Base-by-base conservation (phyloP, 1,140 invertebrate genomes). In the Capitella teleta region DNA sequence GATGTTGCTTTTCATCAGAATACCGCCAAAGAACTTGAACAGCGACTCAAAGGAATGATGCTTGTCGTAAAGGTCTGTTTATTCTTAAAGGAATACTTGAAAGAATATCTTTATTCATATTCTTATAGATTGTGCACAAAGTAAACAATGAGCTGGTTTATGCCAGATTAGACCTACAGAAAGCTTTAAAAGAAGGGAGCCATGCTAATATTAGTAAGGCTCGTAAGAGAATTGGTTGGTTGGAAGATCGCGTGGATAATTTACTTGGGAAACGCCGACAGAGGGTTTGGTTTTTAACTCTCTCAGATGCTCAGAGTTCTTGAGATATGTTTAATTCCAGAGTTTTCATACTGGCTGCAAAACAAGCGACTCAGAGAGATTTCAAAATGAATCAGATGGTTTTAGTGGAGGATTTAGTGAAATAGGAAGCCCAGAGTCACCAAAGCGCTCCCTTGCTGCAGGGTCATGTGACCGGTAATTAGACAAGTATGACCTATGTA, bases 181-280 rank as follows among this genome's bases (percentile, higher is more conserved):
- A 58, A 19, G 61, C 62, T 10, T 40, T 67, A 6, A 53, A 63
- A 23, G 53, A 55, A 41, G 55, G 59, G n/a, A n/a, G n/a, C n/a
- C n/a, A n/a, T 14, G 45, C 48, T 18, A 62, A 64, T 5, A 62
- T 69, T 21, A 62, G 59, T 47, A 55, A 49, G 18, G 58, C 60
- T 19, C 47, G 67, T 16, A 68, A 67, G 49, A 47, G 67, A 30
- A 64, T 70, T 5, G 61, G 59, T 47, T 70, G 66, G 67, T 43
- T 70, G 16, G 67, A 70, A 46, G 62, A 64, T 43, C 58, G 61
- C 23, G 66, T 70, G 60, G 66, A 62, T 16, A 47, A 57, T 40
- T 51, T 70, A 6, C 34, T 47, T 23, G n/a, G 10, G 5, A 21
- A 36, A 23, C 25, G 37, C 10, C 10, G 3, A 2, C 21, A 28